Evolutionary conservation across 1,140 invertebrate species (phyloP).

Genomic region (Tribolium madens): DNA sequence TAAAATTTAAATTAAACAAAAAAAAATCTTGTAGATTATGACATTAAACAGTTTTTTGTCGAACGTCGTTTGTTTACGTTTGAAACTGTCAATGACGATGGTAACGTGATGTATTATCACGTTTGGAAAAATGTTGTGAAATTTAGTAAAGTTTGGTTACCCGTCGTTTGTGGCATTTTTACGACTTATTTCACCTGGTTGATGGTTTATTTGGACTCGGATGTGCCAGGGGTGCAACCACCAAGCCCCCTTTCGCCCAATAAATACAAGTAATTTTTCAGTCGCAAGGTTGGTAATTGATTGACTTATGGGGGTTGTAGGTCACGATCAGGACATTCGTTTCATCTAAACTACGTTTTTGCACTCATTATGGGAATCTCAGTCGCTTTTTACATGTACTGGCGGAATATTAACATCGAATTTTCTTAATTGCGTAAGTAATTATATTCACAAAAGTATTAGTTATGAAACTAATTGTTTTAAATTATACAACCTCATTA

Average conservation of each 20-base stretch:
- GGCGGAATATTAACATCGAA: conserved; percentile 46
- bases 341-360: conserved; percentile 64
- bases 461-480: background rate
- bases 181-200: conserved; percentile 65
- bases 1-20: background rate
- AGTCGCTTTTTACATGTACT: conserved; percentile 60
- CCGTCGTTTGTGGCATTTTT: conserved; percentile 60
- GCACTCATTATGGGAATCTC: conserved; percentile 61
- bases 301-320: conserved; percentile 56
- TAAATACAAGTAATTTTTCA: conserved; percentile 59
- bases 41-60: conserved; percentile 51
- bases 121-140: conserved; percentile 55
- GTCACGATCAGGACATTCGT: conserved; percentile 60
- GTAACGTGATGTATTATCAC: conserved; percentile 57
- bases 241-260: conserved; percentile 67
- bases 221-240: conserved; percentile 66
- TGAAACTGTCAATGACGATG: conserved; percentile 55
- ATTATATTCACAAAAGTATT: background rate
- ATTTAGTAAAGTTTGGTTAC: conserved; percentile 61
- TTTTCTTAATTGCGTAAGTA: background rate
- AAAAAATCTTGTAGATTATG: conserved; percentile 54
- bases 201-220: conserved; percentile 68
- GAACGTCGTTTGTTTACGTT: conserved; percentile 58
- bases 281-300: background rate
- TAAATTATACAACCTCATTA: background rate